Conservation (phyloP, 2,113 vertebrate genomes). For the Cheilinus undulatus region DNA sequence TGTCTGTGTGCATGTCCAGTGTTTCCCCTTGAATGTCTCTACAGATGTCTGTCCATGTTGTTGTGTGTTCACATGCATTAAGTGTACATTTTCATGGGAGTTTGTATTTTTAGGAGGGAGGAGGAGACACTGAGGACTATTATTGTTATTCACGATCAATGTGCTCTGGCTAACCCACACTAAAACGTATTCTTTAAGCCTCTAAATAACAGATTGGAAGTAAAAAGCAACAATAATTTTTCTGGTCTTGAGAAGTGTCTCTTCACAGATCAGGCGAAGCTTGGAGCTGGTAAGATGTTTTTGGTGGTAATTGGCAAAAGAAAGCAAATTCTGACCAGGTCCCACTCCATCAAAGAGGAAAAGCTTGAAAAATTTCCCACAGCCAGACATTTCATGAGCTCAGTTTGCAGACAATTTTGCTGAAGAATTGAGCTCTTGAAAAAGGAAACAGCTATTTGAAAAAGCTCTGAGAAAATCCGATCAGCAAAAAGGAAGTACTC, state of each 20-base stretch:
- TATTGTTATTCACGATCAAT: neutral
- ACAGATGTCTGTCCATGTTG: conserved; percentile 20
- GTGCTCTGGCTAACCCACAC: neutral
- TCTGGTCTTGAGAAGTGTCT: no score
- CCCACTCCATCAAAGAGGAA: no score
- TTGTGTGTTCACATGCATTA: conserved; percentile 49
- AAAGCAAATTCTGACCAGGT: no score
- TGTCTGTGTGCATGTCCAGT: conserved; percentile 30
- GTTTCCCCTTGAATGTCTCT: conserved; percentile 24
- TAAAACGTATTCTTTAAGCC: neutral
- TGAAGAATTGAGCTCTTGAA: neutral
- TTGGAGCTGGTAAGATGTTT: no score
- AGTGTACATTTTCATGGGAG: conserved; percentile 39
- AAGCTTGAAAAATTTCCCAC: no score
- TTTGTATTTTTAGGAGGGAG: neutral
- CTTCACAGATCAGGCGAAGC: no score
- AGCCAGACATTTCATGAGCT: neutral
- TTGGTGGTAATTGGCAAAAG: no score
- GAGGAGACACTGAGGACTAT: neutral
- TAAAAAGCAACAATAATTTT: no score
- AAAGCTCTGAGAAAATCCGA: neutral
- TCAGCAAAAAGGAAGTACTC: neutral
- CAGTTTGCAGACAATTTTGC: neutral
- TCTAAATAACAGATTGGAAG: neutral
- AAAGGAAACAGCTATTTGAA: neutral